A percentile compares a stretch with the other conserved stretches of the same genome.
phyloP scores from a whole-genome alignment of 2,888 invertebrate genomes.

The Seira musarum region DNA sequence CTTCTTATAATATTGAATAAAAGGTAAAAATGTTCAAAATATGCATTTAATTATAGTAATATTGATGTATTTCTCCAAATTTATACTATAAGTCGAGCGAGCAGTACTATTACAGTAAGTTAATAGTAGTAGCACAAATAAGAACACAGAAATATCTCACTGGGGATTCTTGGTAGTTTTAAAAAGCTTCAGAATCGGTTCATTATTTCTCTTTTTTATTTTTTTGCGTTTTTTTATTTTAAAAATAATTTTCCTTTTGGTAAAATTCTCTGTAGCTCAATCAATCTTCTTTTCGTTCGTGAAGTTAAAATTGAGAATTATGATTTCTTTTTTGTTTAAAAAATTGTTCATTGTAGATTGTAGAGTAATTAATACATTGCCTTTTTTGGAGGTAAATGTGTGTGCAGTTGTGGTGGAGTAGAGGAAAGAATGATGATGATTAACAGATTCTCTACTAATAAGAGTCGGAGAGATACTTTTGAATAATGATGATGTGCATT shows the following conservation, averaged over 20 bases:
- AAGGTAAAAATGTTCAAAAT: slow-evolving; percentile 4
- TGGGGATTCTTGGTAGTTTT: slow-evolving; percentile 54
- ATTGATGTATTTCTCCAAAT: slow-evolving; percentile 13
- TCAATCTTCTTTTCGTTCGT: neutral
- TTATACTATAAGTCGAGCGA: slow-evolving; percentile 10
- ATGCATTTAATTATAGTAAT: slow-evolving; percentile 24
- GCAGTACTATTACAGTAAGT: slow-evolving; percentile 31
- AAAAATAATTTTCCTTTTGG: slow-evolving; percentile 44
- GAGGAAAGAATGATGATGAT: neutral
- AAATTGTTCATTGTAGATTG: neutral
- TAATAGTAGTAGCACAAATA: slow-evolving; percentile 56
- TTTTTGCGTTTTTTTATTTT: slow-evolving; percentile 1
- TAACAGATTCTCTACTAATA: neutral
- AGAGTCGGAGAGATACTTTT: slow-evolving; percentile 12
- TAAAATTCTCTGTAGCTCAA: slow-evolving; percentile 27
- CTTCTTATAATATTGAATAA: neutral
- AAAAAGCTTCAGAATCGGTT: slow-evolving; percentile 47
- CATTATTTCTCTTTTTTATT: too few relatives aligned
- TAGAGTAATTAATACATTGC: slow-evolving; percentile 37
- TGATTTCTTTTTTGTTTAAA: neutral
- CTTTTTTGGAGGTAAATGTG: slow-evolving; percentile 26
- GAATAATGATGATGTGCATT: slow-evolving; percentile 35
- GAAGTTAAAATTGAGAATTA: neutral
- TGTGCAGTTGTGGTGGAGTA: neutral
- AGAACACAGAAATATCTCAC: slow-evolving; percentile 64